phyloP scores from a whole-genome alignment of 2,113 vertebrate genomes.

The Embiotoca jacksoni region DNA sequence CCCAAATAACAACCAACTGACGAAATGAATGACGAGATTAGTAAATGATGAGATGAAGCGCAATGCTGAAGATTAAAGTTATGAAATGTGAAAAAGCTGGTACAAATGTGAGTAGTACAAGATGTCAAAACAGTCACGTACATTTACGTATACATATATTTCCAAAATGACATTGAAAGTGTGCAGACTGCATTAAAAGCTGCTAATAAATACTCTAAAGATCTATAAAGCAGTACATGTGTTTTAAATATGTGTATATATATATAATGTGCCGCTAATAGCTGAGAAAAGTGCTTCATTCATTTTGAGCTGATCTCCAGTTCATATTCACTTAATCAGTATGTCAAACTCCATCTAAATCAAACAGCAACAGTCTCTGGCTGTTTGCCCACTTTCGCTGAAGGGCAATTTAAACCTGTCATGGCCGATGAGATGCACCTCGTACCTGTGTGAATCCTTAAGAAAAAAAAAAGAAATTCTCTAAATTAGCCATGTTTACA shows the following conservation, averaged over 20 bases:
- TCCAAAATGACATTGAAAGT: background rate
- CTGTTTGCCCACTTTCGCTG: constrained; percentile 50
- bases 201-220: background rate
- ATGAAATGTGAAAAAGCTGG: too few species aligned
- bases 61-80: too few species aligned
- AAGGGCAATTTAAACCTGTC: constrained; percentile 69
- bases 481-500: constrained; percentile 75
- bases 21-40: too few species aligned
- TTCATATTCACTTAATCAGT: constrained; percentile 65
- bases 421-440: constrained; percentile 23
- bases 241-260: background rate
- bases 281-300: constrained; percentile 16
- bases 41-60: too few species aligned
- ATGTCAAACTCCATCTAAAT: constrained; percentile 70
- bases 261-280: background rate
- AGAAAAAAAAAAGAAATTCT: constrained; percentile 51
- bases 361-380: constrained; percentile 52
- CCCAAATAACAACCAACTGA: too few species aligned
- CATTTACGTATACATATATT: too few species aligned
- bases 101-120: too few species aligned
- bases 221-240: background rate
- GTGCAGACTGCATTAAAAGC: background rate
- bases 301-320: constrained; percentile 37
- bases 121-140: too few species aligned
- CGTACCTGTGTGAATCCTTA: constrained; percentile 35